phyloP scores from a whole-genome alignment of 2,888 invertebrate genomes.

The Drosophila ezoana region DNA sequence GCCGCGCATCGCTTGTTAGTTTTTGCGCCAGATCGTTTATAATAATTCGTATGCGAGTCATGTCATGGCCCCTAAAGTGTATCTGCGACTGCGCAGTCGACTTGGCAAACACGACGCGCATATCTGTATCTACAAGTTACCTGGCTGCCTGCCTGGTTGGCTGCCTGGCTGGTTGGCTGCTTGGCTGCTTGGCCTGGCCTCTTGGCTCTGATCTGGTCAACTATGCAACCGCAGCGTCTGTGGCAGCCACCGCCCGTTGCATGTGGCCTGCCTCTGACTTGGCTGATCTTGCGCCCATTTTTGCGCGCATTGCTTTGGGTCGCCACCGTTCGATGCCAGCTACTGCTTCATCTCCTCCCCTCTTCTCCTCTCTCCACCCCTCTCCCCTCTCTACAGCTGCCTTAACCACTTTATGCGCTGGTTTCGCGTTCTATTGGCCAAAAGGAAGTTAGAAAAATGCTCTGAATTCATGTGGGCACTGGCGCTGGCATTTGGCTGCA shows the following conservation, averaged over 20 bases:
- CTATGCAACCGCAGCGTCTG: slow-evolving; percentile 59
- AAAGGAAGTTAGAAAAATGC: slow-evolving; percentile 79
- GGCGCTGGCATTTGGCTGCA: slow-evolving; percentile 56
- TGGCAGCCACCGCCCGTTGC: slow-evolving; percentile 38
- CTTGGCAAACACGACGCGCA: slow-evolving; percentile 61
- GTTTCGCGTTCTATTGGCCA: slow-evolving; percentile 61
- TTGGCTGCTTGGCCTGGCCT: slow-evolving; percentile 5
- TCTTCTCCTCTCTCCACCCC: neutral
- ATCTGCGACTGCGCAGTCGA: slow-evolving; percentile 74
- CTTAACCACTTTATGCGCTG: slow-evolving; percentile 40
- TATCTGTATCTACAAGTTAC: slow-evolving; percentile 71
- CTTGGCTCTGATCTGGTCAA: slow-evolving; percentile 63
- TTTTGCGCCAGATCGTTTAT: slow-evolving; percentile 80
- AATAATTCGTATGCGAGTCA: slow-evolving; percentile 83
- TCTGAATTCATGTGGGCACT: slow-evolving; percentile 72
- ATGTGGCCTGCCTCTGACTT: slow-evolving; percentile 43
- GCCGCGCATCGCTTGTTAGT: slow-evolving; percentile 67
- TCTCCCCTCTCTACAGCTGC: slow-evolving; percentile 5
- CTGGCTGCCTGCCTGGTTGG: slow-evolving; percentile 25
- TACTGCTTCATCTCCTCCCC: neutral
- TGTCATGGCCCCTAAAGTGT: slow-evolving; percentile 82
- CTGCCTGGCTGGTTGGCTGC: slow-evolving; percentile 14
- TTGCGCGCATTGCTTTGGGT: slow-evolving; percentile 62
- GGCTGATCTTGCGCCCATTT: slow-evolving; percentile 73
- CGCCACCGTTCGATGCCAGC: slow-evolving; percentile 57